Percentiles rank a stretch among this genome's conserved stretches.
Evolutionary conservation across 2,888 invertebrate genomes (phyloP).

Genomic region (Himalopsyche anomala): DNA sequence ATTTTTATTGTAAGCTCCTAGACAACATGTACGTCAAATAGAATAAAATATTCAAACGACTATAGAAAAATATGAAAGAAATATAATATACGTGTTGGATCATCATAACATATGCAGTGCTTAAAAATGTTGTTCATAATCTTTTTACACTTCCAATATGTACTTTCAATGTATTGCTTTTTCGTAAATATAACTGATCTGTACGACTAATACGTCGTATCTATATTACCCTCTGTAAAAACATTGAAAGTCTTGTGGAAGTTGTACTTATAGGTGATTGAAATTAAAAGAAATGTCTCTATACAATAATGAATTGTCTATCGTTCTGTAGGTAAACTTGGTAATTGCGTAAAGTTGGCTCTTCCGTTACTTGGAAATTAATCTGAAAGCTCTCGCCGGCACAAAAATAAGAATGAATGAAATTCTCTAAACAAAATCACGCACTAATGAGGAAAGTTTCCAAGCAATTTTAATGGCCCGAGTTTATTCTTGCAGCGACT

Average conservation of each 20-base stretch:
- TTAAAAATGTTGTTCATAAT: too few relatives aligned
- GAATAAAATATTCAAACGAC: too few relatives aligned
- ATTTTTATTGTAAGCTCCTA: too few relatives aligned
- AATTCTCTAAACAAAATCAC: conserved; percentile 34
- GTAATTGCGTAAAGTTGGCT: neutral
- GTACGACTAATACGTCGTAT: too few relatives aligned
- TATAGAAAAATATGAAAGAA: too few relatives aligned
- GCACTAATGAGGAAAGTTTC: conserved; percentile 40
- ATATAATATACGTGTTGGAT: too few relatives aligned
- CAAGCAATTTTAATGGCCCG: conserved; percentile 8
- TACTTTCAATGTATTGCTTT: too few relatives aligned
- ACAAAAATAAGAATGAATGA: conserved; percentile 9
- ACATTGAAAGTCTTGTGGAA: neutral
- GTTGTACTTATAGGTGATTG: neutral
- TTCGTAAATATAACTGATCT: too few relatives aligned
- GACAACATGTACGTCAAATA: too few relatives aligned
- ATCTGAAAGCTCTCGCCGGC: neutral
- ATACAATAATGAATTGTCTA: neutral
- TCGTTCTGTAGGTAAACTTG: neutral
- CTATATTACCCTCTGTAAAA: too few relatives aligned
- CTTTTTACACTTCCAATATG: too few relatives aligned
- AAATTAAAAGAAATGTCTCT: neutral
- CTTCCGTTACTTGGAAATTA: conserved; percentile 17
- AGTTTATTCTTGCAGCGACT: neutral
- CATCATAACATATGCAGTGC: too few relatives aligned